Evolutionary conservation across 1,140 invertebrate species (phyloP).

Genomic region (Thaumatotibia leucotreta): DNA sequence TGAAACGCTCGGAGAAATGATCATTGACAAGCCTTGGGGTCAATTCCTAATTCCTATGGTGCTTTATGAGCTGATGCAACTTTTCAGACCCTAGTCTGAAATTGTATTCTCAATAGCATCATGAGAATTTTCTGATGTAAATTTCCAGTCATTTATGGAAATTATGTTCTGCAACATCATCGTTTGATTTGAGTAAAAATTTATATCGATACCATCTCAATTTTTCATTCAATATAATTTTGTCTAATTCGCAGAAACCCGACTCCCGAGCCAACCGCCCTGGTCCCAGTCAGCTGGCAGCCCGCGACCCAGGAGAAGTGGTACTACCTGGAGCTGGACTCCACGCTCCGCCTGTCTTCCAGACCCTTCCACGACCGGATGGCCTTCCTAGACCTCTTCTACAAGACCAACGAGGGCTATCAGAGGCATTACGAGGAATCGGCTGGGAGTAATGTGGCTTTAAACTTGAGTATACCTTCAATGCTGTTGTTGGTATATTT

Average conservation of each 20-base stretch:
- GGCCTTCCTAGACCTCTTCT: too few species aligned
- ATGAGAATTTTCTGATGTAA: neutral
- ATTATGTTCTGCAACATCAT: neutral
- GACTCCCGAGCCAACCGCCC: constrained; percentile 28
- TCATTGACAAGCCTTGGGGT: too few species aligned
- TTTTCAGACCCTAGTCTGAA: too few species aligned
- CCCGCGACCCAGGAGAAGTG: constrained; percentile 21
- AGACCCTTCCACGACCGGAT: constrained; percentile 35
- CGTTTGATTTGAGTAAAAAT: neutral
- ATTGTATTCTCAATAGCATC: neutral
- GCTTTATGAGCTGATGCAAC: too few species aligned
- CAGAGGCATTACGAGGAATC: too few species aligned
- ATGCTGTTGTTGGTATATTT: too few species aligned
- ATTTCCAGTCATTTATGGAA: too few species aligned
- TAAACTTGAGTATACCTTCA: too few species aligned
- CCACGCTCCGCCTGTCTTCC: constrained; percentile 11
- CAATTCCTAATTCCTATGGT: too few species aligned
- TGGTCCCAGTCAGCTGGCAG: constrained; percentile 34
- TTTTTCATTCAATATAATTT: constrained; percentile 4
- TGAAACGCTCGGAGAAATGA: too few species aligned
- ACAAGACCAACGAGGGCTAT: constrained; percentile 16
- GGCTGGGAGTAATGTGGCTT: too few species aligned
- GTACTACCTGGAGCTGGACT: constrained; percentile 32
- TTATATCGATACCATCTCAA: neutral
- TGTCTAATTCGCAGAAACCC: constrained; percentile 32